Conservation (phyloP, 2,113 vertebrate species). For the Oreocharis arfaki region DNA sequence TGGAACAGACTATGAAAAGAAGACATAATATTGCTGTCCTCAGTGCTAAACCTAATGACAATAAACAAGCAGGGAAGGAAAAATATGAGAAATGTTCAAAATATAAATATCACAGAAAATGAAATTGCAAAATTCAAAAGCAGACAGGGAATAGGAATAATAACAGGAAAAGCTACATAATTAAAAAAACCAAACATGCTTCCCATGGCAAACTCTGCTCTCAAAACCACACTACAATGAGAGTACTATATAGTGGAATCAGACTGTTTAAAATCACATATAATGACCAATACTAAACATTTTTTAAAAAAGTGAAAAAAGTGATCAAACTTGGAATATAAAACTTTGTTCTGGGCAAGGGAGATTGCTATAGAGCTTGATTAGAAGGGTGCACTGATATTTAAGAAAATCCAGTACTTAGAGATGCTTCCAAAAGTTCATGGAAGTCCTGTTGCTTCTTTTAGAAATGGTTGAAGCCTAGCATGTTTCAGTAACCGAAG, state of each 20-base stretch:
- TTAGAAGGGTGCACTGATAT: neutral
- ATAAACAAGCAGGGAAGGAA: neutral
- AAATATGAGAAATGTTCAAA: neutral
- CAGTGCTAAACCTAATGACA: neutral
- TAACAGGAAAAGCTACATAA: neutral
- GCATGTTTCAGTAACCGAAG: neutral
- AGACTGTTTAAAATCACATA: neutral
- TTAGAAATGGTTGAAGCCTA: neutral
- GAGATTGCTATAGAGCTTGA: neutral
- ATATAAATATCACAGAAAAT: neutral
- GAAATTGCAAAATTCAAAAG: neutral
- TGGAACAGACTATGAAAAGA: neutral
- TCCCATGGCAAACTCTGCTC: neutral
- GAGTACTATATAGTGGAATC: neutral
- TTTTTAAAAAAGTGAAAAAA: neutral
- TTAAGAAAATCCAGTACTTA: neutral
- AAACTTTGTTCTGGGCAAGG: neutral
- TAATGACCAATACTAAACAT: fast-evolving
- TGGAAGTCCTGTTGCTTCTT: neutral
- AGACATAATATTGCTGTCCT: neutral
- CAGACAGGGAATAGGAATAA: neutral
- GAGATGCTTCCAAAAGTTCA: neutral
- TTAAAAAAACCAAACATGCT: neutral
- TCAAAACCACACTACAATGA: neutral
- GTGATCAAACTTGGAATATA: neutral